Evolutionary conservation across 2,888 invertebrate genomes (phyloP).

Genomic region (Dynastes maya): DNA sequence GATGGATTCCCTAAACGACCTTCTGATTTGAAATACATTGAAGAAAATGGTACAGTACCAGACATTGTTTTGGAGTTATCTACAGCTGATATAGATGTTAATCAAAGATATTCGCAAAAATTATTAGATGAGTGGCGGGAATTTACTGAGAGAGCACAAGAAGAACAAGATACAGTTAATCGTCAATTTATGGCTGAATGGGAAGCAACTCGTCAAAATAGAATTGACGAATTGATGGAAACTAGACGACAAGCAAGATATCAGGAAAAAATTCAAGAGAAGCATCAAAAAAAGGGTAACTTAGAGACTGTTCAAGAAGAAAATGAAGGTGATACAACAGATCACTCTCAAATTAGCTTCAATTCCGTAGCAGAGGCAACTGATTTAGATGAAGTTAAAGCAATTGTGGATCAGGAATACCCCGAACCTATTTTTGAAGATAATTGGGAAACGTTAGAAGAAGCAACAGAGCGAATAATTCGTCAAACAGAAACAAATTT

Average conservation of each 20-base stretch:
- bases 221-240: constrained; percentile 63
- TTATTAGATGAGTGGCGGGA: constrained; percentile 65
- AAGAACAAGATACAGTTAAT: constrained; percentile 55
- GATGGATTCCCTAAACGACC: constrained; percentile 77
- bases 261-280: constrained; percentile 57
- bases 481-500: constrained; percentile 70
- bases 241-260: constrained; percentile 62
- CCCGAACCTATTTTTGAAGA: constrained; percentile 72
- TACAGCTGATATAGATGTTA: constrained; percentile 61
- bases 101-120: constrained; percentile 59
- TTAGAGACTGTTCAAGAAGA: constrained; percentile 46
- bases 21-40: constrained; percentile 74
- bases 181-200: constrained; percentile 58
- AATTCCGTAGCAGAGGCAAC: constrained; percentile 72
- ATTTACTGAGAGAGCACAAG: constrained; percentile 66
- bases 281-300: constrained; percentile 18
- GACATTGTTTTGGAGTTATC: constrained; percentile 74
- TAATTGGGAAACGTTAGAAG: constrained; percentile 72
- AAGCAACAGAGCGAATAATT: constrained; percentile 71
- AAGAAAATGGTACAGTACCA: constrained; percentile 72
- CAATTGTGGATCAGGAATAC: constrained; percentile 64
- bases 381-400: constrained; percentile 71
- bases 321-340: constrained; percentile 50
- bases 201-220: constrained; percentile 59
- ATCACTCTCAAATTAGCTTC: constrained; percentile 63